A percentile compares a stretch with the other conserved stretches of the same genome.
phyloP scores from a whole-genome alignment of 2,888 invertebrate species.

The Crioceris asparagi region DNA sequence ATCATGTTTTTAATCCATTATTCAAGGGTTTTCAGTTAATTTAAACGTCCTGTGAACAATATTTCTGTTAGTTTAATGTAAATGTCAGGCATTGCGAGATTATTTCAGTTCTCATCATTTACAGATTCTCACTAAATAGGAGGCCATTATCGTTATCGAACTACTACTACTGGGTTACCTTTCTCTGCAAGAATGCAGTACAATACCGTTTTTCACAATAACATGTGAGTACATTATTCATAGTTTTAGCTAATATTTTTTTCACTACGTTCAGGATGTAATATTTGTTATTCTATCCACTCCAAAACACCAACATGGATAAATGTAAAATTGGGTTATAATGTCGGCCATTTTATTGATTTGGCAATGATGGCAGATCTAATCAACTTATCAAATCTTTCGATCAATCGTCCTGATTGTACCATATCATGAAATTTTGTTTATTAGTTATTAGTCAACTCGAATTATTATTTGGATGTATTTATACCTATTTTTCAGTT shows the following conservation, averaged over 20 bases:
- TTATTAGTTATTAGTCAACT: no score
- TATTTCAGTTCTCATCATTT: slow-evolving; percentile 11
- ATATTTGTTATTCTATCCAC: not conserved
- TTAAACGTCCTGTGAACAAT: not conserved
- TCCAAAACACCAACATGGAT: no score
- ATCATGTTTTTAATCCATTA: slow-evolving; percentile 1
- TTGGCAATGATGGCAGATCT: no score
- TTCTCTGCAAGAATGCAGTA: slow-evolving; percentile 39
- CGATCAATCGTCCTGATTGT: no score
- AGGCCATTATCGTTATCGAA: slow-evolving; percentile 27
- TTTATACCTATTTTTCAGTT: no score
- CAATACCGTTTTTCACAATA: slow-evolving; percentile 39
- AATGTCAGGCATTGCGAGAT: slow-evolving; percentile 4
- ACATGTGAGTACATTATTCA: slow-evolving; percentile 63
- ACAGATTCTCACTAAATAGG: slow-evolving; percentile 23
- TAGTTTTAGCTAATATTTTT: not conserved
- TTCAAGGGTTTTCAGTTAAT: not conserved
- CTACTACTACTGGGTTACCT: slow-evolving; percentile 21
- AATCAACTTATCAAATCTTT: no score
- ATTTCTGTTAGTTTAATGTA: not conserved
- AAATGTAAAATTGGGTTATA: no score
- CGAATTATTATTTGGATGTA: no score
- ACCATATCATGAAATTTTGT: no score
- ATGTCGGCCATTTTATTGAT: not conserved
- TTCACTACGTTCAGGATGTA: not conserved